Conservation (phyloP, 1,140 invertebrate genomes). For the Drosophila azteca region DNA sequence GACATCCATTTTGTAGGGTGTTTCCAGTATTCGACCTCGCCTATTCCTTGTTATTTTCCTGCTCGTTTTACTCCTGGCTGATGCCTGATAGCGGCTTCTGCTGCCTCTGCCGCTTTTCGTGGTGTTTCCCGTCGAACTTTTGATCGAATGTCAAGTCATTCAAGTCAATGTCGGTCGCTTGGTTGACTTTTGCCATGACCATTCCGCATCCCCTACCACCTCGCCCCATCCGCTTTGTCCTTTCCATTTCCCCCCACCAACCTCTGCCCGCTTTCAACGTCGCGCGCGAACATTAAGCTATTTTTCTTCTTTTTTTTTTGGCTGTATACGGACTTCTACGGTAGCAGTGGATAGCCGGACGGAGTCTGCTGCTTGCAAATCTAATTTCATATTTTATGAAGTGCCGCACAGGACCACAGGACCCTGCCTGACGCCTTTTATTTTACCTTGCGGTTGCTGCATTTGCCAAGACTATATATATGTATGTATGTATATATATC, state of each 20-base stretch:
- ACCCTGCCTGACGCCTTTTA: conserved; percentile 46
- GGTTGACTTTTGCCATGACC: conserved; percentile 54
- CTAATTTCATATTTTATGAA: conserved; percentile 82
- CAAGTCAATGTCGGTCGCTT: conserved; percentile 65
- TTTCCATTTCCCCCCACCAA: conserved; percentile 5
- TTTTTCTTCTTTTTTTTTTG: conserved; percentile 34
- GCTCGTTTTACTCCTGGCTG: conserved; percentile 9
- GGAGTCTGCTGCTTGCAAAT: conserved; percentile 61
- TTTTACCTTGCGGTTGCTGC: conserved; percentile 63
- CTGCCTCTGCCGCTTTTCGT: conserved; percentile 43
- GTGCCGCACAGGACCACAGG: conserved; percentile 46
- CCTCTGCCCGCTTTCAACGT: conserved; percentile 24
- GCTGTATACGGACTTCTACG: conserved; percentile 48
- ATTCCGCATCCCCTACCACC: conserved; percentile 37
- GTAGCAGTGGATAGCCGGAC: conserved; percentile 25
- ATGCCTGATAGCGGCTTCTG: conserved; percentile 4
- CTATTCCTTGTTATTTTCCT: conserved; percentile 7
- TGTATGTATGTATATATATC: too few species aligned
- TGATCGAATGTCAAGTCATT: conserved; percentile 80
- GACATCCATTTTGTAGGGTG: conserved; percentile 7
- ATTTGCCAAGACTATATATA: conserved; percentile 4
- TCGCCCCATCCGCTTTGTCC: conserved; percentile 3
- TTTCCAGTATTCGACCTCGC: conserved; percentile 3
- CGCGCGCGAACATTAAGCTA: conserved; percentile 45
- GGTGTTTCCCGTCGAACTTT: conserved; percentile 68